These are phyloP conservation scores for Drosophila ustulata DNA, from an alignment of 2,888 invertebrate species.

Conservation along the genomic window DNA sequence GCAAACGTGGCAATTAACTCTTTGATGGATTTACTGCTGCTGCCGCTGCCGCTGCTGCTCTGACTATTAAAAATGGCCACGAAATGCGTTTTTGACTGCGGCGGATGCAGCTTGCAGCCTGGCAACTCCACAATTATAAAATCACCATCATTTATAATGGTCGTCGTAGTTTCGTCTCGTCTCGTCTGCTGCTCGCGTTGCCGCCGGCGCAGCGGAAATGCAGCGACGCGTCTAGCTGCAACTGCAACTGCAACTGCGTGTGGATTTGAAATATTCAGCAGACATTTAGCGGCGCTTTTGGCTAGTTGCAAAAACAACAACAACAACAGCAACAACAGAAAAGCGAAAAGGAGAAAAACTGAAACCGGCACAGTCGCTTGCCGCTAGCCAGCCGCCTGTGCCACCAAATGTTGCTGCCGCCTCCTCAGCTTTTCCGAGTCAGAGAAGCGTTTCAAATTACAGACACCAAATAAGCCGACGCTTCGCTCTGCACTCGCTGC, in stretches of 20 bases:
- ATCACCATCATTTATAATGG: constrained; percentile 77
- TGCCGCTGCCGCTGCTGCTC: constrained; percentile 17
- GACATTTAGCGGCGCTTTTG: constrained; percentile 77
- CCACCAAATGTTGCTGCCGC: constrained; percentile 31
- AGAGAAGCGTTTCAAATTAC: constrained; percentile 83
- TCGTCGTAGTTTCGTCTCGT: constrained; percentile 34
- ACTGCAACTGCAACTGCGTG: constrained; percentile 63
- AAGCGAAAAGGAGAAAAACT: constrained; percentile 12
- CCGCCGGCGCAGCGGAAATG: constrained; percentile 66
- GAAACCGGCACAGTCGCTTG: constrained; percentile 12
- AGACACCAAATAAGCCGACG: constrained; percentile 82
- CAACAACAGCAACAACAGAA: constrained; percentile 10
- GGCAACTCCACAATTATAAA: constrained; percentile 71
- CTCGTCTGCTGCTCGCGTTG: constrained; percentile 10
- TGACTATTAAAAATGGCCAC: constrained; percentile 70
- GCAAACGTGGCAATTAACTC: constrained; percentile 75
- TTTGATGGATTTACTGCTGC: constrained; percentile 72
- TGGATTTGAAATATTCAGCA: constrained; percentile 68
- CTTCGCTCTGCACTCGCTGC: constrained; percentile 39
- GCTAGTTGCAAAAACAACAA: constrained; percentile 35
- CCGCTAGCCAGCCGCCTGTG: background rate
- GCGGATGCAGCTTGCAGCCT: constrained; percentile 42
- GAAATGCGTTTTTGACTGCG: constrained; percentile 73
- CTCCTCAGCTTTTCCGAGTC: constrained; percentile 70
- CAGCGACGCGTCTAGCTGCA: constrained; percentile 45